These are phyloP conservation scores for Griposia aprilina DNA, from an alignment of 2,888 invertebrate species.

Conservation along the genomic window DNA sequence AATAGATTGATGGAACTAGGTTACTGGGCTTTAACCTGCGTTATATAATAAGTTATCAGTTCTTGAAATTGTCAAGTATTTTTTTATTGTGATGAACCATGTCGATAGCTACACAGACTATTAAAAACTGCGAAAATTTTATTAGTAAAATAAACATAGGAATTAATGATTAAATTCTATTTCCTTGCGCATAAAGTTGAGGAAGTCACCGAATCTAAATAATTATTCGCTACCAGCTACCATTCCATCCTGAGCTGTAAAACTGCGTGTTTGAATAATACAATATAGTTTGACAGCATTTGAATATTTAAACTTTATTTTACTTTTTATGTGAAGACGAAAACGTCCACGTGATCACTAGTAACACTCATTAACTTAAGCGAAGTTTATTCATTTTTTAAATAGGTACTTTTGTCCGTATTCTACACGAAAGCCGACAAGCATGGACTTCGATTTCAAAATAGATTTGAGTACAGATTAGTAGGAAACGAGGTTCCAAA, in stretches of 20 bases:
- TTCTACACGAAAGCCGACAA: neutral
- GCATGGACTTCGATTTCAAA: neutral
- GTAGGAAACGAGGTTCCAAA: neutral
- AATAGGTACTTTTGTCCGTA: neutral
- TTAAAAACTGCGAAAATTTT: constrained; percentile 30
- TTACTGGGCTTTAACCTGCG: constrained; percentile 58
- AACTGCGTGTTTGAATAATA: constrained; percentile 17
- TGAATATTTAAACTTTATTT: constrained; percentile 7
- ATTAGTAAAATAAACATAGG: constrained; percentile 36
- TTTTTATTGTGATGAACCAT: neutral
- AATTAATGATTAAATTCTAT: constrained; percentile 32
- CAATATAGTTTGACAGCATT: constrained; percentile 9
- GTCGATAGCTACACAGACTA: neutral
- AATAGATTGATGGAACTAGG: constrained; percentile 65
- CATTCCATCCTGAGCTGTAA: constrained; percentile 31
- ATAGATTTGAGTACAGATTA: neutral
- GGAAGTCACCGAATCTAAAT: constrained; percentile 44
- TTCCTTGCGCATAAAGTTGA: constrained; percentile 30
- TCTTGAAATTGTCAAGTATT: constrained; percentile 26
- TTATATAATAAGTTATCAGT: constrained; percentile 62
- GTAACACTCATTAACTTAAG: constrained; percentile 19
- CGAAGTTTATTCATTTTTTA: constrained; percentile 33
- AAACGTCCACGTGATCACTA: constrained; percentile 33
- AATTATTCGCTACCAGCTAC: constrained; percentile 29
- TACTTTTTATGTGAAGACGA: neutral